Conservation (phyloP, 2,888 invertebrate species). For the Andrena marginata region DNA sequence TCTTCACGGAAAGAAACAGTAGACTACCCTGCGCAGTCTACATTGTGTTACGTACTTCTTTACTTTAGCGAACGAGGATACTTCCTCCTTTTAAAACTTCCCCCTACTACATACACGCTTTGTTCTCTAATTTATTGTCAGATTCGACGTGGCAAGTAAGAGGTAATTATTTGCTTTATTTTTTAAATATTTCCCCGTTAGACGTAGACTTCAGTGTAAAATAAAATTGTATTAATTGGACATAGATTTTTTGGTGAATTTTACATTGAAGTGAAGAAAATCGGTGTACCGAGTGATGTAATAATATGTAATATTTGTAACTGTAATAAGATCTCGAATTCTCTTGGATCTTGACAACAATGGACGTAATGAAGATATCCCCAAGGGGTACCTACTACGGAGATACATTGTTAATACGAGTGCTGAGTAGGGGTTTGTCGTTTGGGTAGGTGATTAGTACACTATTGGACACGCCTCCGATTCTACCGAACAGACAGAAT, state of each 20-base stretch:
- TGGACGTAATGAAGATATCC: conserved; percentile 61
- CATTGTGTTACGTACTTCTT: conserved; percentile 1
- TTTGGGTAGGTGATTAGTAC: conserved; percentile 80
- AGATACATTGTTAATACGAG: conserved; percentile 64
- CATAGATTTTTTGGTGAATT: neutral
- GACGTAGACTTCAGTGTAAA: neutral
- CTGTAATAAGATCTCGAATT: conserved; percentile 33
- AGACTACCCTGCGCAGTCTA: neutral
- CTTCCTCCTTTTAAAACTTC: neutral
- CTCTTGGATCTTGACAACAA: conserved; percentile 46
- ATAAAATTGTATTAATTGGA: no score
- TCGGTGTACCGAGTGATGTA: neutral
- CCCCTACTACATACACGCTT: neutral
- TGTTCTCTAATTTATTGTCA: neutral
- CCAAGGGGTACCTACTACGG: conserved; percentile 48
- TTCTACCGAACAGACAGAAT: conserved; percentile 68
- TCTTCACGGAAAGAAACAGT: conserved; percentile 10
- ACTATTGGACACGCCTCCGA: conserved; percentile 74
- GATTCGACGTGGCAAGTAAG: neutral
- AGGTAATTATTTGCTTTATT: neutral
- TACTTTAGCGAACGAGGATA: neutral
- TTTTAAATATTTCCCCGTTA: neutral
- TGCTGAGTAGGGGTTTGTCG: conserved; percentile 62
- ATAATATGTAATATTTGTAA: neutral
- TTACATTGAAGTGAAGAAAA: neutral